Conservation (phyloP, 2,113 vertebrate genomes). For the Eudyptes chrysolophus region DNA sequence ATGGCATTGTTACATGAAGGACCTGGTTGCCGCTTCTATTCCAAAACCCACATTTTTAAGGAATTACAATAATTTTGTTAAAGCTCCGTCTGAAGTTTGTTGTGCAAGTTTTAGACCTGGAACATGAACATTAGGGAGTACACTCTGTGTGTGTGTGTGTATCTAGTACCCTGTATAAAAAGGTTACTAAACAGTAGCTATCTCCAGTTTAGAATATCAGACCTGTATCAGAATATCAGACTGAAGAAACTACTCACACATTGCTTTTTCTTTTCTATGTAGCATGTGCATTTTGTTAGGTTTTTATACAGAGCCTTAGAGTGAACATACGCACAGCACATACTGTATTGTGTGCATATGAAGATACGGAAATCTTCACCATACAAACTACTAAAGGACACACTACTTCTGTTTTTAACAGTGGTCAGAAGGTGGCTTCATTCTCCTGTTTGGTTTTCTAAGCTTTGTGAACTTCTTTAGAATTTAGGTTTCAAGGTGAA, state of each 20-base stretch:
- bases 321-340: rapidly evolving
- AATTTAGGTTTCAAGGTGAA: background rate
- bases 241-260: background rate
- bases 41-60: background rate
- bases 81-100: background rate
- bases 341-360: background rate
- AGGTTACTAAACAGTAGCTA: background rate
- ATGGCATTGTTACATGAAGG: background rate
- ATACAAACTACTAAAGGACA: background rate
- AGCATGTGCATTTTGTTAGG: background rate
- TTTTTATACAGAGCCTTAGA: background rate
- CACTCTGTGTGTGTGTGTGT: background rate
- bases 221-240: background rate
- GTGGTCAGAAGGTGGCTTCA: background rate
- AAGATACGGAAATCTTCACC: background rate
- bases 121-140: background rate
- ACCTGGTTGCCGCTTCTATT: background rate
- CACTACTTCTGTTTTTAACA: background rate
- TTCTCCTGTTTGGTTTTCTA: background rate
- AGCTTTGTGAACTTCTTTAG: background rate
- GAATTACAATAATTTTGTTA: background rate
- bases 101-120: background rate
- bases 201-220: background rate
- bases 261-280: background rate
- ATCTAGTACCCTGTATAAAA: background rate